Evolutionary conservation across 2,888 invertebrate genomes (phyloP).

Genomic region (Orchesellides sinensis): DNA sequence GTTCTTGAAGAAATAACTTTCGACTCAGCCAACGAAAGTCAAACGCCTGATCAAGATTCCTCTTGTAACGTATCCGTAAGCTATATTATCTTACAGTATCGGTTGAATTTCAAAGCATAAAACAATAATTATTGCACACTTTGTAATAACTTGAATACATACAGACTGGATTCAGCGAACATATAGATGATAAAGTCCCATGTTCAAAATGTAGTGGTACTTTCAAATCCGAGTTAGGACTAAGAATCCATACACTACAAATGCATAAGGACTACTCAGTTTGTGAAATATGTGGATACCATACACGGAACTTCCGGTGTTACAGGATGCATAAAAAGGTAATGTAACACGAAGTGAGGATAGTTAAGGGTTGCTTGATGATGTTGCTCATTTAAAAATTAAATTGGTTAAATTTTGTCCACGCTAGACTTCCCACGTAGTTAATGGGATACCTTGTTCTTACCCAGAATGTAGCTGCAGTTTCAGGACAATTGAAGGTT

Average conservation of each 20-base stretch:
- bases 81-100: no score
- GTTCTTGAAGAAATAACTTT: no score
- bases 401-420: not conserved
- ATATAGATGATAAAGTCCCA: no score
- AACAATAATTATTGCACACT: no score
- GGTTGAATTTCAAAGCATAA: no score
- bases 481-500: constrained; percentile 8
- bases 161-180: no score
- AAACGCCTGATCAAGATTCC: no score
- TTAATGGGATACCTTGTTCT: constrained; percentile 8
- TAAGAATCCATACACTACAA: not conserved
- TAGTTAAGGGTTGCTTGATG: no score
- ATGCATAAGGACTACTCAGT: not conserved
- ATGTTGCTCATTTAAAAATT: not conserved
- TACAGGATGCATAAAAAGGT: constrained; percentile 38
- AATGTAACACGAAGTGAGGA: not conserved
- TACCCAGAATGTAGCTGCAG: constrained; percentile 8
- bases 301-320: not conserved
- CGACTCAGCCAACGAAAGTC: no score
- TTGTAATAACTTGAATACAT: no score
- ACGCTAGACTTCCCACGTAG: constrained; percentile 7
- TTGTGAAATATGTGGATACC: constrained; percentile 25
- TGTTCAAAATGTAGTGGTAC: not conserved
- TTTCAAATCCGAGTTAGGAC: not conserved
- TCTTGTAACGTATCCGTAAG: no score